A percentile compares a stretch with the other conserved stretches of the same genome.
These are phyloP conservation scores for Ochotona princeps DNA, from an alignment of 2,113 vertebrate genomes.

Conservation along the genomic window DNA sequence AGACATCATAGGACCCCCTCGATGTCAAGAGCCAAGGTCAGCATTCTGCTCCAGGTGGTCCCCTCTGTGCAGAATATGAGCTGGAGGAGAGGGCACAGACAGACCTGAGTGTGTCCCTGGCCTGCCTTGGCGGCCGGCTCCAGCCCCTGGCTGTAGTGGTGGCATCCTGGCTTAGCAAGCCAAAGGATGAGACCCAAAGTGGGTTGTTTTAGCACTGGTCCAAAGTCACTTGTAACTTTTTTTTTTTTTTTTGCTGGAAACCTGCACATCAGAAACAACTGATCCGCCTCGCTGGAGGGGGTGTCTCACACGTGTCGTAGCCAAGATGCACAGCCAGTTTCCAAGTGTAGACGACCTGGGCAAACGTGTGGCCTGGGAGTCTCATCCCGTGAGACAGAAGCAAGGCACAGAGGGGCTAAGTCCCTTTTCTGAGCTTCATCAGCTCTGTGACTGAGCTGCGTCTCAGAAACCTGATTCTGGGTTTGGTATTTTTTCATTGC, in stretches of 20 bases:
- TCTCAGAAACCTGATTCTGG: background rate
- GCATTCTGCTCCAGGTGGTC: background rate
- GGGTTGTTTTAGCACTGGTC: background rate
- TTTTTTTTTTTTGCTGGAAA: background rate
- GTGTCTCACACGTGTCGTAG: accelerated
- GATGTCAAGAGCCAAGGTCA: background rate
- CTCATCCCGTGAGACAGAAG: background rate
- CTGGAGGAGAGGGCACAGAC: background rate
- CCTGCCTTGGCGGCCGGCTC: background rate
- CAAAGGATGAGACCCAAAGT: background rate
- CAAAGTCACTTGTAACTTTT: background rate
- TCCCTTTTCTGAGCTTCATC: background rate
- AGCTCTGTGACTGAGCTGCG: background rate
- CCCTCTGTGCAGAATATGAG: background rate
- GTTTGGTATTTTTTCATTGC: background rate
- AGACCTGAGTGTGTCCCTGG: background rate
- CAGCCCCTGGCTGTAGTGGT: no score
- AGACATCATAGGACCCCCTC: conserved; percentile 1
- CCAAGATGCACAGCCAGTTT: background rate
- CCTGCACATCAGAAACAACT: background rate
- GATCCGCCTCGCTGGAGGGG: background rate
- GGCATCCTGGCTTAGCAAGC: background rate
- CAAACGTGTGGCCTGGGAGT: background rate
- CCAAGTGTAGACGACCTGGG: background rate
- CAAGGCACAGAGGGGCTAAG: background rate